Base-by-base conservation (phyloP, 2,888 invertebrate genomes). In the Cryptosula pallasiana region DNA sequence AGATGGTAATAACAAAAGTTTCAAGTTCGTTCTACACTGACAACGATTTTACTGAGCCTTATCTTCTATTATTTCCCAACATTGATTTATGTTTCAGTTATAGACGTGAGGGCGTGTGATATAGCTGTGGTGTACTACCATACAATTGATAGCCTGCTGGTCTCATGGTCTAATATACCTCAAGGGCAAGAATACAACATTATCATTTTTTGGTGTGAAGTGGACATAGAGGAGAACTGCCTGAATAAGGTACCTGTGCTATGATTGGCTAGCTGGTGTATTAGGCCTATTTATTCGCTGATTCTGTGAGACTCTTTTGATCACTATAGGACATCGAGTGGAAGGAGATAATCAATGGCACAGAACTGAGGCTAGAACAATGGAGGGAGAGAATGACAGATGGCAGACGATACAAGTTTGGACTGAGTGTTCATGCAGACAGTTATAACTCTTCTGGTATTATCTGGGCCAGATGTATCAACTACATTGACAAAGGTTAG, bases 171-270 rank as follows among this genome's bases (percentile, higher is more conserved):
- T 34, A 20, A 9, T 13, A 13, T 32, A 3, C 27, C 63, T 2
- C 20, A 16, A 32, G n/a, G n/a, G n/a, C n/a, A n/a, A n/a, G 5
- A 9, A 32, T 63, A 32, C 34, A 63, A 63, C 32, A 25, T 25
- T n/a, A 63, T 32, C 25, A 32, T 63, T 20, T 63, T 63, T 32
- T 63, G 63, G 63, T 63, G 63, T 34, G 27, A 63, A 5, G 32
- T 27, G 3, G 63, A 63, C 29, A 25, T 63, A 13, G 63, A 27
- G 16, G 63, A 63, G 13, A 20, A 63, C 32, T 63, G 63, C n/a
- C 20, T 25, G 5, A 23, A 25, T 23, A 5, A 57, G 57, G 57
- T 57, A 57, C n/a, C n/a, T n/a, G n/a, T n/a, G n/a, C n/a, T n/a
- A n/a, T n/a, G n/a, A n/a, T n/a, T n/a, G n/a, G n/a, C n/a, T n/a